Base-by-base conservation (phyloP, 2,113 vertebrate species). In the Pluvianellus socialis region DNA sequence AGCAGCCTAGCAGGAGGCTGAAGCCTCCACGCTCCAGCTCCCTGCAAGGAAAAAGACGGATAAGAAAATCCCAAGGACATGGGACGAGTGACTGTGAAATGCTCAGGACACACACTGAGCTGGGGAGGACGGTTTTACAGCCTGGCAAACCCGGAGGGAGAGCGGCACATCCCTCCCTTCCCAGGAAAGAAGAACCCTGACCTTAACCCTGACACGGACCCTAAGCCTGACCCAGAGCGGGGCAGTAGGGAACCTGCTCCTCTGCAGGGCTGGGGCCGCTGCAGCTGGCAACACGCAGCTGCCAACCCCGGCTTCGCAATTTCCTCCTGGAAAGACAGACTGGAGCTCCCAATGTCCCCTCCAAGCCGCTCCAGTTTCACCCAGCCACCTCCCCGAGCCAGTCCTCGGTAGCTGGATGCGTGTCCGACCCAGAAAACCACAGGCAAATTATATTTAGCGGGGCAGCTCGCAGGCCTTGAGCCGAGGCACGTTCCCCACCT, bases 401-500 rank as follows among this genome's bases (percentile, higher is more conserved):
- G 45, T 28, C 47, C 24, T 4, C 40, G 0, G 0, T 1, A 19
- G 40, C 55, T 7, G 50, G 35, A 7, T 1, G 19, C 0, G 5
- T 6, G 79, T 30, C 83, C 30, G 67, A 71, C 52, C 42, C 32
- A 53, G 61, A n/a, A 66, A 79, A 79, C n/a, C 94, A 17, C 92
- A 72, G 67, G 19, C 32, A 10, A 18, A 44, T 40, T 79, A 15
- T 72, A 38, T 52, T 72, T 71, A 49, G 61, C 17, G 23, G 6
- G 0, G 35, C 67, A 38, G 55, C 32, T 12, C 2, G 14, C 30
- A 16, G 24, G 58, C 52, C 14, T 12, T 4, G 63, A 40, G 90
- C 59, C 20, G 75, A 38, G 65, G 62, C 90, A 49, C 40, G 1
- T 13, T 70, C 28, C 67, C 79, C 1, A 38, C 38, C 38, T 38